phyloP scores from a whole-genome alignment of 2,888 invertebrate genomes.

The Dynastes maya region DNA sequence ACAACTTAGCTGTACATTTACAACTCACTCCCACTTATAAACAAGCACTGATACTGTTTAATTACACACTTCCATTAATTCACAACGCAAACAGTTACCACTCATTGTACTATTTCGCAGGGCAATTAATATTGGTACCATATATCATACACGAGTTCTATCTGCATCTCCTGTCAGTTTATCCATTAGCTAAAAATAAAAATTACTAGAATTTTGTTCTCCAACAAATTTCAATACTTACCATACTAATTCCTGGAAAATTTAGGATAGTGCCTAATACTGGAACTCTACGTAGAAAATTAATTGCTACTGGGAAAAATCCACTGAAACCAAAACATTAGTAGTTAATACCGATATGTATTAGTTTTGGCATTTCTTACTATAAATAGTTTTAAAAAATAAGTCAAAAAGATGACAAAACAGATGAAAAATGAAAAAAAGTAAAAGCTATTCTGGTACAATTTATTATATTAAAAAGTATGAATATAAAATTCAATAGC shows the following conservation, averaged over 20 bases:
- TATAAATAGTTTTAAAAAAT: slow-evolving; percentile 29
- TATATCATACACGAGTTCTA: slow-evolving; percentile 83
- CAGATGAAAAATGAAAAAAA: not conserved
- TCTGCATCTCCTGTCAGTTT: slow-evolving; percentile 87
- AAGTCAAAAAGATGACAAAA: too few species aligned
- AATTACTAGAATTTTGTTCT: slow-evolving; percentile 56
- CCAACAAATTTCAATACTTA: slow-evolving; percentile 70
- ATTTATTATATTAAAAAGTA: slow-evolving; percentile 20
- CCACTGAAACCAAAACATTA: slow-evolving; percentile 78
- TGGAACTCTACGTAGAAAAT: slow-evolving; percentile 95
- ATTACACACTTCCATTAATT: slow-evolving; percentile 17
- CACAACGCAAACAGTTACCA: slow-evolving; percentile 16
- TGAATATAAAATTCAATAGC: not conserved
- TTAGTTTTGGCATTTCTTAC: not conserved
- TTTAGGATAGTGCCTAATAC: slow-evolving; percentile 90
- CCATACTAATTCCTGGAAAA: slow-evolving; percentile 90
- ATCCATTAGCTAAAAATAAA: slow-evolving; percentile 79
- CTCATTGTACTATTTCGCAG: slow-evolving; percentile 38
- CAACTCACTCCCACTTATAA: not conserved
- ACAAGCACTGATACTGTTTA: not conserved
- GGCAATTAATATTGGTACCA: not conserved
- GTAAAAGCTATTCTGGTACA: not conserved
- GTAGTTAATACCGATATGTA: slow-evolving; percentile 9
- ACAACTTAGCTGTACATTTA: slow-evolving; percentile 12
- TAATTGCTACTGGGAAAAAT: slow-evolving; percentile 96